Percentiles rank a stretch among this genome's conserved stretches.
phyloP scores from a whole-genome alignment of 2,888 invertebrate species.

The Crematogaster levior region DNA sequence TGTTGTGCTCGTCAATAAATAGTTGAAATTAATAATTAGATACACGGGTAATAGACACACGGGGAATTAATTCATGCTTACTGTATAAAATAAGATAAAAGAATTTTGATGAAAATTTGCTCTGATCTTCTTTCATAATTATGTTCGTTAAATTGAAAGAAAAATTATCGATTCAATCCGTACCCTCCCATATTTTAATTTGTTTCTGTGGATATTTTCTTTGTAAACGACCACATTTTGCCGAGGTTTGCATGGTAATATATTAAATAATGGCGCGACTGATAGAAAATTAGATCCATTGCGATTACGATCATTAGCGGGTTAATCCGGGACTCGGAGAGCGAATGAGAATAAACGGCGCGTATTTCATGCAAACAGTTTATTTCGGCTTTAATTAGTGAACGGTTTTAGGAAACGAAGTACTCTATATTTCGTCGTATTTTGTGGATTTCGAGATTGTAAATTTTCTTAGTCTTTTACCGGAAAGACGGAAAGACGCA shows the following conservation, averaged over 20 bases:
- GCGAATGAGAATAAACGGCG: conserved; percentile 13
- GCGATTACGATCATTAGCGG: conserved; percentile 23
- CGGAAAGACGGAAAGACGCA: not conserved
- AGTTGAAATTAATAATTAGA: not conserved
- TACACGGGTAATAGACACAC: too few relatives aligned
- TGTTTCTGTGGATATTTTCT: not conserved
- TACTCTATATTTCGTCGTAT: too few relatives aligned
- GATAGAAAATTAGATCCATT: conserved; percentile 13
- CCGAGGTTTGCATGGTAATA: not conserved
- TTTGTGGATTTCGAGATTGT: conserved; percentile 3
- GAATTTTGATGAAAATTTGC: not conserved
- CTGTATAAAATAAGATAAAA: not conserved
- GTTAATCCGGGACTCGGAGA: conserved; percentile 22
- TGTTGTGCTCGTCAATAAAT: not conserved
- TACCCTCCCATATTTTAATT: not conserved
- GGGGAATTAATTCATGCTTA: not conserved
- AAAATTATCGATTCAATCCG: not conserved
- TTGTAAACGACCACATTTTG: not conserved
- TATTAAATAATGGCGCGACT: not conserved
- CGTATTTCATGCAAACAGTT: conserved; percentile 25
- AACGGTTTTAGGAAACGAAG: conserved; percentile 38
- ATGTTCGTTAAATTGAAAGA: not conserved
- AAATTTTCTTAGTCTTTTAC: conserved; percentile 32
- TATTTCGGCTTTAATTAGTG: conserved; percentile 47
- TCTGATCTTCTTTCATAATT: not conserved